phyloP scores from a whole-genome alignment of 2,113 vertebrate species.

The Oncorhynchus gorbuscha region DNA sequence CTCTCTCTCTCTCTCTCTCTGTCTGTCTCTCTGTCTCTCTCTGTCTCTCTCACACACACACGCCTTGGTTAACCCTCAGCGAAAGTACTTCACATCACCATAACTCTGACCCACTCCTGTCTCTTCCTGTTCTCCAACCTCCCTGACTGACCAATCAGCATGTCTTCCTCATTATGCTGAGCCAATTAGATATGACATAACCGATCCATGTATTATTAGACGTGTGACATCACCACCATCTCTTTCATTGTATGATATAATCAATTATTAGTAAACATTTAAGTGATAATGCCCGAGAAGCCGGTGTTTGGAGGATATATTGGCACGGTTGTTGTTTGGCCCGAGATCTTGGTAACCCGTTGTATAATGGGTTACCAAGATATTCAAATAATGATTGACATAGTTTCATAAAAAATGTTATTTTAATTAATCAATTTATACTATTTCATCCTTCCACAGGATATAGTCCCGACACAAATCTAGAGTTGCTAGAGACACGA shows the following conservation, averaged over 20 bases:
- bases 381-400: no score
- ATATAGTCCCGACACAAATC: no score
- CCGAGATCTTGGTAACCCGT: no score
- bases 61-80: not conserved
- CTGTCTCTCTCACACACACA: no score
- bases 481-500: no score
- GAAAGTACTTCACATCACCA: not conserved
- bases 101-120: not conserved
- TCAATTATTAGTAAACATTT: not conserved
- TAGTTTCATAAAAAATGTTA: fast-evolving
- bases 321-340: no score
- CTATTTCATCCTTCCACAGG: no score
- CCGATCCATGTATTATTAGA: not conserved
- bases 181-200: not conserved
- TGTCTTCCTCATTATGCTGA: not conserved
- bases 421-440: no score
- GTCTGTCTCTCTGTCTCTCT: no score
- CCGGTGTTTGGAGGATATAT: no score
- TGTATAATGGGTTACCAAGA: no score
- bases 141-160: not conserved
- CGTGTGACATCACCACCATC: not conserved
- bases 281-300: no score
- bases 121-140: not conserved
- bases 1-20: not conserved
- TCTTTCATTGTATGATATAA: not conserved